phyloP scores from a whole-genome alignment of 2,797 vertebrate species.

The Galaxias olidus region DNA sequence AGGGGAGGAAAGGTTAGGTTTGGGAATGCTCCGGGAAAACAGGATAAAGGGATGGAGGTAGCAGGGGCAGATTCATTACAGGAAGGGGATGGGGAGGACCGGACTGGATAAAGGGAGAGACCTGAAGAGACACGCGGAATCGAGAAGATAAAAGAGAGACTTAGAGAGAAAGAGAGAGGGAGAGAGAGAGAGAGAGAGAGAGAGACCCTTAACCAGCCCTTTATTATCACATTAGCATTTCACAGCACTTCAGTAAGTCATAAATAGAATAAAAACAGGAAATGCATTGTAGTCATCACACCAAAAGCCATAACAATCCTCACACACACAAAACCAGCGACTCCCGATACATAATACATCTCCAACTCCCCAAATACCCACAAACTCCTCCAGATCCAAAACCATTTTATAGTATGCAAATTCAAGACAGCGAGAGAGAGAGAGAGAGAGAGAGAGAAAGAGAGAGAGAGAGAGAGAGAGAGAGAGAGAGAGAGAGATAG shows the following conservation, averaged over 20 bases:
- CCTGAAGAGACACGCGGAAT: background rate
- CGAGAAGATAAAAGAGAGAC: background rate
- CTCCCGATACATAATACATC: too few species aligned
- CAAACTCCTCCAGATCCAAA: too few species aligned
- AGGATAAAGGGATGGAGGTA: background rate
- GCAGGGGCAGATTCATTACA: background rate
- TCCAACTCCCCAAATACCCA: too few species aligned
- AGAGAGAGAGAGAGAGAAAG: background rate
- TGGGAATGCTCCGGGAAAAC: background rate
- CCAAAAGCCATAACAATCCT: too few species aligned
- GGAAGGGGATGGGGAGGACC: background rate
- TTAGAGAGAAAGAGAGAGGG: background rate
- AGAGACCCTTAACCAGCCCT: too few species aligned
- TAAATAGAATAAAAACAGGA: too few species aligned
- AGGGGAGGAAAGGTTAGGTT: background rate
- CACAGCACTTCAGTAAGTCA: too few species aligned
- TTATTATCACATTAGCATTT: too few species aligned
- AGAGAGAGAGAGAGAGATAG: slow-evolving; percentile 2
- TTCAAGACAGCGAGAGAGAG: too few species aligned
- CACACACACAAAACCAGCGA: too few species aligned
- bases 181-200: background rate
- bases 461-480: background rate
- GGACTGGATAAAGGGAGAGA: background rate
- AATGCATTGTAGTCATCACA: too few species aligned
- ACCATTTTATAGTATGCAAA: too few species aligned